Conservation (phyloP, 2,113 vertebrate genomes). For the Engraulis encrasicolus region DNA sequence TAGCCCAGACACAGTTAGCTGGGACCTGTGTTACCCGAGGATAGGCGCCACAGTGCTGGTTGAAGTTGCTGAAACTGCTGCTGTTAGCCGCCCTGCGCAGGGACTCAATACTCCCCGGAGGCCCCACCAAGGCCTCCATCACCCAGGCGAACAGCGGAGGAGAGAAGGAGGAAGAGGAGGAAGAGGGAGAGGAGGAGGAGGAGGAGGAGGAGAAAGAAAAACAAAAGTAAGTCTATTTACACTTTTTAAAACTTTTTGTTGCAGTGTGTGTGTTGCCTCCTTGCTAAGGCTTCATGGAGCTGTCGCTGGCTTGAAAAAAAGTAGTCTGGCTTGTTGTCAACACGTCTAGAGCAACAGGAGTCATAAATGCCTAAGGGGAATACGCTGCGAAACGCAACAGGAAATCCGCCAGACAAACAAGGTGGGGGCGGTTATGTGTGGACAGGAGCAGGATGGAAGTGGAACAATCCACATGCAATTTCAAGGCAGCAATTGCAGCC, state of each 20-base stretch:
- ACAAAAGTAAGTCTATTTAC: neutral
- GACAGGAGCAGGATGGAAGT: neutral
- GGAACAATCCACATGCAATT: too few species aligned
- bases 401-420: neutral
- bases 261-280: neutral
- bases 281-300: neutral
- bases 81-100: slow-evolving; percentile 68
- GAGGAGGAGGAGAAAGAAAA: neutral
- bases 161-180: neutral
- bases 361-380: neutral
- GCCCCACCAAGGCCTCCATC: slow-evolving; percentile 62
- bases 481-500: too few species aligned
- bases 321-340: neutral
- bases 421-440: neutral
- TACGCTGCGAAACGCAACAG: neutral
- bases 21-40: slow-evolving; percentile 77
- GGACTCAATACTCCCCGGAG: slow-evolving; percentile 70
- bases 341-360: neutral
- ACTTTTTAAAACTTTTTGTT: neutral
- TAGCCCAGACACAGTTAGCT: too few species aligned
- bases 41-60: slow-evolving; percentile 75
- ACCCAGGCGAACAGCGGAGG: neutral
- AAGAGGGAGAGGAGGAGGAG: neutral
- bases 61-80: slow-evolving; percentile 69
- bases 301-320: slow-evolving; percentile 1